Base-by-base conservation (phyloP, 2,113 vertebrate genomes). In the Rhegmatorhina hoffmannsi region DNA sequence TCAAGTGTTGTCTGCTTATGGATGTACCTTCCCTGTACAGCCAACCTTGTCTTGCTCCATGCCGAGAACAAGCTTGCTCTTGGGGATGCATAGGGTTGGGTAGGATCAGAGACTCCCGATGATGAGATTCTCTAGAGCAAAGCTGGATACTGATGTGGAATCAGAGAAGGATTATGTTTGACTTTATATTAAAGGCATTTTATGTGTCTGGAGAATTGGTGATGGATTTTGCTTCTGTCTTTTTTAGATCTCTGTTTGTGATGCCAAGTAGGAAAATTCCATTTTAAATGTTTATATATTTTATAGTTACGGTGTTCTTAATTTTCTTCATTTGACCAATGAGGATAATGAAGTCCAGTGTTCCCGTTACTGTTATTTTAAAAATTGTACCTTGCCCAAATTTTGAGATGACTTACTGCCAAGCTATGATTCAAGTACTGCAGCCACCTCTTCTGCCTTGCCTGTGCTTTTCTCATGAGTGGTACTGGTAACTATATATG, bases 131-230 rank as follows among this genome's bases (percentile, higher is more conserved):
- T 79, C 34, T 85, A 52, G 24, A 82, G 38, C 38, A 72, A 38
- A 78, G n/a, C 36, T 53, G 2, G 0, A 19, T 72, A 33, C 31
- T 84, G 11, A 46, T 0, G 0, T 87, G 34, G 13, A 76, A 44
- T 40, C 40, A 10, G 72, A 70, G n/a, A 68, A 91, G 9, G 26
- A n/a, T 5, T 49, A 53, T 10, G 44, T 4, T 44, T 60, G 17
- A 11, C 33, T 33, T 87, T 67, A 17, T 36, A 13, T 58, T 87
- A 60, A 91, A 60, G 55, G 44, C 17, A 26, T 82, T 50, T 68
- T 52, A 44, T 16, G 0, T 72, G 11, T 20, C 19, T 92, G 64
- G 46, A 52, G 11, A 46, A 69, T 26, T 62, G 36, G 50, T 69
- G 46, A 40, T 69, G 43, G 53, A 63, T 78, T 94, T 81, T 82